Conservation (phyloP, 2,113 vertebrate species). For the Panthera uncia region DNA sequence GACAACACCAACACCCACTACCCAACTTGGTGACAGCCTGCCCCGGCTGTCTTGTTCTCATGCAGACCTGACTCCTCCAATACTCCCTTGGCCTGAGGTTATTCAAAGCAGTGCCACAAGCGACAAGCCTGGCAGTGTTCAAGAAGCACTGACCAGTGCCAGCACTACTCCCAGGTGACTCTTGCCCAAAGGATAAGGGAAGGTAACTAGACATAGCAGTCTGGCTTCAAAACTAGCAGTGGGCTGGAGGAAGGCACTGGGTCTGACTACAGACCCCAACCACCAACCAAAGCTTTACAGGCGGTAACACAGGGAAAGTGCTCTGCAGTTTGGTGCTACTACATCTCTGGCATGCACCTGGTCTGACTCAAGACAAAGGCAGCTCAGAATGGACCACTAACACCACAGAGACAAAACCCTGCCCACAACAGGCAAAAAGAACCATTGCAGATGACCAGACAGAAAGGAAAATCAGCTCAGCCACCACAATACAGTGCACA, state of each 20-base stretch:
- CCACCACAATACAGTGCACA: background rate
- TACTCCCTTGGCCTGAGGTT: background rate
- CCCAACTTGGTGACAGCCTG: background rate
- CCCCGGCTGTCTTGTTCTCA: background rate
- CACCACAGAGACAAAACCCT: background rate
- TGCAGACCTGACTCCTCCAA: background rate
- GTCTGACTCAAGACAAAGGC: background rate
- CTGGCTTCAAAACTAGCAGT: background rate
- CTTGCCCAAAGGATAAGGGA: background rate
- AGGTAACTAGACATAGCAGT: background rate
- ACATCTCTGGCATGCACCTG: background rate
- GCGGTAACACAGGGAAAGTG: background rate
- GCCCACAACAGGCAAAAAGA: background rate
- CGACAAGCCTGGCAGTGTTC: background rate
- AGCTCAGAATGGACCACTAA: background rate
- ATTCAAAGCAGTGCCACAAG: background rate
- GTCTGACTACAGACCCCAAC: background rate
- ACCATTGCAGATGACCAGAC: background rate
- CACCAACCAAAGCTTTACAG: background rate
- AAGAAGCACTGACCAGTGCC: background rate
- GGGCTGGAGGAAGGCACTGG: background rate
- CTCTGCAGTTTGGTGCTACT: background rate
- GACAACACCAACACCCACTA: background rate
- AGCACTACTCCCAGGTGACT: background rate
- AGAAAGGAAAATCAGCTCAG: background rate